phyloP scores from a whole-genome alignment of 2,888 invertebrate genomes.

The Homarus gammarus region DNA sequence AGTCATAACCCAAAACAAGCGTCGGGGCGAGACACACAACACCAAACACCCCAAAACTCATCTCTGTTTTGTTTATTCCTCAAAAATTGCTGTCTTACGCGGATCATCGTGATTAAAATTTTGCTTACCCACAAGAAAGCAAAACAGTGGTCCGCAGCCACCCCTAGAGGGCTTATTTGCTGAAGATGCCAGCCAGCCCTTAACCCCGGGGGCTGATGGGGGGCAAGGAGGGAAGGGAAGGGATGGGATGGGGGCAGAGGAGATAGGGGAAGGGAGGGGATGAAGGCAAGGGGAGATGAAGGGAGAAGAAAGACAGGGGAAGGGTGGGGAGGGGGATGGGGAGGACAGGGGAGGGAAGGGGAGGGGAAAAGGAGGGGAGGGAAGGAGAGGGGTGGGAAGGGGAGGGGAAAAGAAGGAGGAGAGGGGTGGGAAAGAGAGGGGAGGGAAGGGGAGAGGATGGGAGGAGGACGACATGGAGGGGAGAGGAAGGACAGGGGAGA shows the following conservation, averaged over 20 bases:
- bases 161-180: conserved; percentile 40
- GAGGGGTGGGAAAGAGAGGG: no score
- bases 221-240: background rate
- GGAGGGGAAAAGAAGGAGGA: no score
- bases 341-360: background rate
- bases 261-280: conserved; percentile 12
- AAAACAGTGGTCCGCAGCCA: conserved; percentile 53
- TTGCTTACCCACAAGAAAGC: conserved; percentile 74
- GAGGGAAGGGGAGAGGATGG: no score
- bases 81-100: conserved; percentile 62
- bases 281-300: background rate
- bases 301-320: no score
- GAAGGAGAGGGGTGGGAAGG: background rate
- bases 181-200: conserved; percentile 29
- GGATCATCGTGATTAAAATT: conserved; percentile 73
- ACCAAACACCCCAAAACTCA: background rate
- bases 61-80: conserved; percentile 19
- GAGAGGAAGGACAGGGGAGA: no score
- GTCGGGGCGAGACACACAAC: no score
- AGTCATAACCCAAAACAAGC: no score
- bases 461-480: no score
- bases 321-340: no score
- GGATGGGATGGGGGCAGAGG: no score
- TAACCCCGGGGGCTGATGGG: background rate
- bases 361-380: background rate